A percentile compares a stretch with the other conserved stretches of the same genome.
phyloP scores from a whole-genome alignment of 2,113 vertebrate genomes.

The Percina caprodes region DNA sequence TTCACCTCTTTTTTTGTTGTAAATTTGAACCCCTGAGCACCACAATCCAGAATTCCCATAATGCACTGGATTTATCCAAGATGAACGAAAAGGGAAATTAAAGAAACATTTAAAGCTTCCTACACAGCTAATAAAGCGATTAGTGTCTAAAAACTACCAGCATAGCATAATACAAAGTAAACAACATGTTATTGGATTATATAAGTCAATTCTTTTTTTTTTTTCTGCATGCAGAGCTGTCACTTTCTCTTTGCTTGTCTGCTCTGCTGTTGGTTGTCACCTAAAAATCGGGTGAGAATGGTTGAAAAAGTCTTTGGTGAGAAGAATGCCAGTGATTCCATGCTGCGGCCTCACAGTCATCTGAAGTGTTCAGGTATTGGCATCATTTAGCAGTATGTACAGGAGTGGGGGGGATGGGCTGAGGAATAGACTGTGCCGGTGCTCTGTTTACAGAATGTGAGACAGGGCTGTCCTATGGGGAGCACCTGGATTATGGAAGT shows the following conservation, averaged over 20 bases:
- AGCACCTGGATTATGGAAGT: background rate
- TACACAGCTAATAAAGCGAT: constrained; percentile 75
- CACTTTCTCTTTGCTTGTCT: constrained; percentile 50
- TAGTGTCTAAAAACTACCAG: constrained; percentile 80
- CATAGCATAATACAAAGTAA: constrained; percentile 81
- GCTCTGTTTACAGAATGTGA: constrained; percentile 5
- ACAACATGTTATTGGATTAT: constrained; percentile 75
- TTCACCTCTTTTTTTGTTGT: constrained; percentile 64
- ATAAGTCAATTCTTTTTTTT: constrained; percentile 53
- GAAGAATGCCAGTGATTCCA: constrained; percentile 54
- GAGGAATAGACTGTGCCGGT: constrained; percentile 43
- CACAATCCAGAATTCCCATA: constrained; percentile 84
- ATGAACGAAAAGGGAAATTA: constrained; percentile 71
- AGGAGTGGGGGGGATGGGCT: background rate
- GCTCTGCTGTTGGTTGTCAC: constrained; percentile 52
- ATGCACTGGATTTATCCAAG: constrained; percentile 81
- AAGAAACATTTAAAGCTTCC: constrained; percentile 73
- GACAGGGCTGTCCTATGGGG: background rate
- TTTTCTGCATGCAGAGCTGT: constrained; percentile 52
- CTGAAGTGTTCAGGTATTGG: constrained; percentile 35
- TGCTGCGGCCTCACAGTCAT: constrained; percentile 43
- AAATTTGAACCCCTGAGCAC: constrained; percentile 80
- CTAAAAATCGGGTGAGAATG: constrained; percentile 44
- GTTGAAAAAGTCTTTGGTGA: constrained; percentile 78
- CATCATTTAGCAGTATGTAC: constrained; percentile 39